Conservation (phyloP, 2,797 vertebrate species). For the Kryptolebias ocellatus region DNA sequence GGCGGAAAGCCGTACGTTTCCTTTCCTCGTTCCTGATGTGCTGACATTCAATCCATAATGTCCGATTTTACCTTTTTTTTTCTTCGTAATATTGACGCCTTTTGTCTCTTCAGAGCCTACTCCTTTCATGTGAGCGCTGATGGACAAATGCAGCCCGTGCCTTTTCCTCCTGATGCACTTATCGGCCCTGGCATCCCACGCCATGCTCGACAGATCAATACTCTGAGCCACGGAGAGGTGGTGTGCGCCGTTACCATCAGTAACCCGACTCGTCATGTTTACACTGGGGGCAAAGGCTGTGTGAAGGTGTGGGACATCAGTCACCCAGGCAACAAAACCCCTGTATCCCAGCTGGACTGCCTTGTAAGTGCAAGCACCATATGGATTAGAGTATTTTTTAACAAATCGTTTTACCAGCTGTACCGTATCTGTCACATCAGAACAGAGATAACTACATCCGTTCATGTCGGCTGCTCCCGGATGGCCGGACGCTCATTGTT, state of each 20-base stretch:
- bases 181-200: constrained; percentile 86
- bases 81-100: neutral
- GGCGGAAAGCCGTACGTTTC: constrained; percentile 92
- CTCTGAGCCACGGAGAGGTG: constrained; percentile 85
- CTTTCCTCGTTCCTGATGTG: neutral
- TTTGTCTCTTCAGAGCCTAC: constrained; percentile 75
- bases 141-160: constrained; percentile 87
- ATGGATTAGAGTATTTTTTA: neutral
- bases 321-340: constrained; percentile 96
- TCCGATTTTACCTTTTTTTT: neutral
- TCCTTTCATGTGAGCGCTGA: constrained; percentile 87
- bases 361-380: constrained; percentile 81
- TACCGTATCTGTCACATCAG: constrained; percentile 60
- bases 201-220: constrained; percentile 87
- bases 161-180: constrained; percentile 85
- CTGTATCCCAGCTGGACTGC: constrained; percentile 95
- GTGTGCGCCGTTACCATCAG: constrained; percentile 96
- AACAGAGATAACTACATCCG: constrained; percentile 90
- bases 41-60: neutral
- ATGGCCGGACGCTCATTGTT: constrained; percentile 93
- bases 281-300: constrained; percentile 95
- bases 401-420: neutral
- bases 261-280: constrained; percentile 95
- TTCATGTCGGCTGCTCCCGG: constrained; percentile 93
- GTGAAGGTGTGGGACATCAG: constrained; percentile 99